phyloP scores from a whole-genome alignment of 2,113 vertebrate species.

The Anhinga rufa region DNA sequence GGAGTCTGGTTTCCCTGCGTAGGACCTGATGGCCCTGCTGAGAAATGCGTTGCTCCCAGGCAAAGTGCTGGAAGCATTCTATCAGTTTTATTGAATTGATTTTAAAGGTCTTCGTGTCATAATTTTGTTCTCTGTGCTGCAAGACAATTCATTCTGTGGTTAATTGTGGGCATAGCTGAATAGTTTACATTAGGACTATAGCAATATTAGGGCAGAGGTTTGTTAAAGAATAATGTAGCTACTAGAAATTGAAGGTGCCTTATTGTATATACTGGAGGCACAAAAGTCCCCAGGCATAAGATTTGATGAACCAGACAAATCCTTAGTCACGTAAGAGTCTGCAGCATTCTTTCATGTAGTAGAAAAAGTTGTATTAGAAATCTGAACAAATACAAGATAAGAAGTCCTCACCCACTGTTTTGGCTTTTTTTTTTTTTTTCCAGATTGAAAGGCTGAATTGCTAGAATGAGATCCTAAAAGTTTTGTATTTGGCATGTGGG shows the following conservation, averaged over 20 bases:
- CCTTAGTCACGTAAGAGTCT: slow-evolving; percentile 1
- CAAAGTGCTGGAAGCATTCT: slow-evolving; percentile 24
- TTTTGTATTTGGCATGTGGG: background rate
- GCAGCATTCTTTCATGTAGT: background rate
- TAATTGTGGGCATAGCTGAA: slow-evolving; percentile 44
- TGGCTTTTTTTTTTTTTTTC: background rate
- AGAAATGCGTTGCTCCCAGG: slow-evolving; percentile 17
- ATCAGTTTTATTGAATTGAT: slow-evolving; percentile 13
- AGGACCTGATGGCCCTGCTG: background rate
- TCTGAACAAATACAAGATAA: background rate
- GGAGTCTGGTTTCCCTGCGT: fast-evolving
- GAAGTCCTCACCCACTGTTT: background rate
- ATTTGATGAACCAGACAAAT: slow-evolving; percentile 23
- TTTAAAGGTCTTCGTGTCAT: background rate
- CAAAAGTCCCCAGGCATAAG: background rate
- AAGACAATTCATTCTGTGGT: background rate
- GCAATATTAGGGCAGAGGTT: slow-evolving; percentile 10
- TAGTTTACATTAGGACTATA: slow-evolving; percentile 27
- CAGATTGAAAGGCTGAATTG: background rate
- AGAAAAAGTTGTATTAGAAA: background rate
- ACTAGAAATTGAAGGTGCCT: slow-evolving; percentile 29
- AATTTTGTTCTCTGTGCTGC: slow-evolving; percentile 21
- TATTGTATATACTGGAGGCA: slow-evolving; percentile 23
- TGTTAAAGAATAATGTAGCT: slow-evolving; percentile 28
- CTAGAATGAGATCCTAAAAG: background rate